Percentiles rank a stretch among this genome's conserved stretches.
Conservation (phyloP, 2,797 vertebrate genomes). For the Peromyscus aztecus region DNA sequence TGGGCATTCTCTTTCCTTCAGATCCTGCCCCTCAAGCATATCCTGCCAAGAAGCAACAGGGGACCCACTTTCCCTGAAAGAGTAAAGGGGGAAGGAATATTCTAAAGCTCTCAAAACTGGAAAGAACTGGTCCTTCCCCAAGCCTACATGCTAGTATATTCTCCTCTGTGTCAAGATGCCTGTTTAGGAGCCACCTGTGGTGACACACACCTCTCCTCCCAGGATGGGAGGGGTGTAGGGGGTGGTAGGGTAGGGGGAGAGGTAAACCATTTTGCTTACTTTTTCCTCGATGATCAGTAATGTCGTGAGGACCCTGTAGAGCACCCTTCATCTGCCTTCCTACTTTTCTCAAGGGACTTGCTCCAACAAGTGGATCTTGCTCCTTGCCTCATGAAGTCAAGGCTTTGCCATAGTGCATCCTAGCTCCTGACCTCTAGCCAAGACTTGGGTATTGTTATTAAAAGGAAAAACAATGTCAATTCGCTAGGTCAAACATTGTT, state of each 20-base stretch:
- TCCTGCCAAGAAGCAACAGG: neutral
- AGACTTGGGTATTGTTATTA: conserved; percentile 5
- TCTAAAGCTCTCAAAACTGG: neutral
- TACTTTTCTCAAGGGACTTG: conserved; percentile 39
- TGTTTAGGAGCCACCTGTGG: neutral
- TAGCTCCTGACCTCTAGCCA: neutral
- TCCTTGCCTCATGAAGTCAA: neutral
- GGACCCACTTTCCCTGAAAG: conserved; percentile 21
- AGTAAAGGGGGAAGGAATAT: neutral
- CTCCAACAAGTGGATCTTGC: neutral
- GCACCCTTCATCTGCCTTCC: neutral
- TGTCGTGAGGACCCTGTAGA: conserved; percentile 9
- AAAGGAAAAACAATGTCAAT: conserved; percentile 21
- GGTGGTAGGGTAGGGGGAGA: neutral
- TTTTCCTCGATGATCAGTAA: conserved; percentile 34
- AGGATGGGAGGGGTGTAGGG: neutral
- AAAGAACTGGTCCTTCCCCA: neutral
- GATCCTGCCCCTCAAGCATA: conserved; percentile 24
- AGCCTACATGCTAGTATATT: neutral
- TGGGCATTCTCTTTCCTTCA: conserved; percentile 9
- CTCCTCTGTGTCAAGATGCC: neutral
- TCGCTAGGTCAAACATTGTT: conserved; percentile 57
- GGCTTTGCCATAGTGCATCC: neutral
- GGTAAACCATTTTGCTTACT: neutral
- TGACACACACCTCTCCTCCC: neutral